Conservation (phyloP, 2,113 vertebrate genomes). For the Mormyrus lacerda region DNA sequence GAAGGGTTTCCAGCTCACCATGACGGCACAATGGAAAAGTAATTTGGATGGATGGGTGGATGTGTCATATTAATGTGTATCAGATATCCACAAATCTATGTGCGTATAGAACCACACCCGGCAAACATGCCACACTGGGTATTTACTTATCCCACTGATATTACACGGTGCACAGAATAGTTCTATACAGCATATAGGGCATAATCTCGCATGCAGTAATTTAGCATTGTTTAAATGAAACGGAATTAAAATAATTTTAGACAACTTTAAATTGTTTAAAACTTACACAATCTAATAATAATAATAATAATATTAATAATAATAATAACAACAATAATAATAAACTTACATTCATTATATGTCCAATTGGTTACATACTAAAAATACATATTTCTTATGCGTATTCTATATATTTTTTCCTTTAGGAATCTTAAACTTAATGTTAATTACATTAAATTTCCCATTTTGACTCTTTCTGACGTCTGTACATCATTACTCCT, state of each 20-base stretch:
- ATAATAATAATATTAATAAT: not conserved
- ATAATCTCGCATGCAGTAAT: not conserved
- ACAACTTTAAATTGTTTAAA: not conserved
- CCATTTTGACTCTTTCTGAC: not conserved
- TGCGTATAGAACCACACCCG: not conserved
- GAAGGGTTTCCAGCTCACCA: not conserved
- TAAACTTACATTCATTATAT: not conserved
- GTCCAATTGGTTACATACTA: not conserved
- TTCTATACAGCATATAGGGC: not conserved
- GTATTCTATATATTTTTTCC: not conserved
- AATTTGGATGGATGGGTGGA: not conserved
- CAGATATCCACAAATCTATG: not conserved
- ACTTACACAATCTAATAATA: not conserved
- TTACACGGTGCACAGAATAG: not conserved
- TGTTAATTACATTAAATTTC: not conserved
- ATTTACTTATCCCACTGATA: not conserved
- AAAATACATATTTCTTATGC: not conserved
- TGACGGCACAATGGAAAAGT: not conserved
- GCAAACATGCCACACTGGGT: not conserved
- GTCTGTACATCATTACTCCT: not conserved
- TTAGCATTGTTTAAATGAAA: not conserved
- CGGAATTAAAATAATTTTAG: not conserved
- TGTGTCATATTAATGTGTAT: conserved; percentile 1
- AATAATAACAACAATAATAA: not conserved
- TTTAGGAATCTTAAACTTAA: not conserved